Base-by-base conservation (phyloP, 2,113 vertebrate genomes). In the Erpornis zantholeuca region DNA sequence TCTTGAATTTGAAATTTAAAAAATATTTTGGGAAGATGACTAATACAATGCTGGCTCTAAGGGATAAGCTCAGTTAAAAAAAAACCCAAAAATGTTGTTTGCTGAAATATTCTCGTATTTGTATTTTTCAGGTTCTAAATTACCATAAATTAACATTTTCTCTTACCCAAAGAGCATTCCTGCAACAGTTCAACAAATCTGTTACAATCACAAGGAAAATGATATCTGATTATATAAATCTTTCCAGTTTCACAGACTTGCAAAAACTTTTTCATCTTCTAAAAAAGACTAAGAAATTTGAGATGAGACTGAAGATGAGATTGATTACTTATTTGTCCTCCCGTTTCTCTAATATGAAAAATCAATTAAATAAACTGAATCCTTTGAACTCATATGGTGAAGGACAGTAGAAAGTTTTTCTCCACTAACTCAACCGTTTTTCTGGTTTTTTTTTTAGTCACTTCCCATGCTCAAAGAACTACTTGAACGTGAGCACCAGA, bases 101-200 rank as follows among this genome's bases (percentile, higher is more conserved):
- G 75, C 57, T 57, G 45, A 85, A 94, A 68, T 49, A 72, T 11
- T 85, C 12, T 76, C 0, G 2, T 66, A 35, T 80, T 87, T 90
- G 5, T 79, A 31, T 68, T 82, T 93, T 49, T 90, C 17, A 80
- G 29, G 17, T 38, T 90, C 36, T 27, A 65, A 91, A 88, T 88
- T 88, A 65, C 7, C 78, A 91, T 66, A 79, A 35, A 84, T 88
- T 94, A 60, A 47, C 73, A 84, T 89, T 78, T 84, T 63, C 47
- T 91, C 45, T 52, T 56, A 64, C 12, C 9, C 7, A 12, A 53
- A 80, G 52, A 20, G 8, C 56, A 68, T 75, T 60, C 76, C 28
- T 66, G 28, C 28, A 53, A 45, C 90, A 75, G 22, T 71, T 56
- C 56, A 52, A 82, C 9, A 79, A 61, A 72, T 49, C 25, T 84